phyloP scores from a whole-genome alignment of 2,113 vertebrate species.

The Talpa occidentalis region DNA sequence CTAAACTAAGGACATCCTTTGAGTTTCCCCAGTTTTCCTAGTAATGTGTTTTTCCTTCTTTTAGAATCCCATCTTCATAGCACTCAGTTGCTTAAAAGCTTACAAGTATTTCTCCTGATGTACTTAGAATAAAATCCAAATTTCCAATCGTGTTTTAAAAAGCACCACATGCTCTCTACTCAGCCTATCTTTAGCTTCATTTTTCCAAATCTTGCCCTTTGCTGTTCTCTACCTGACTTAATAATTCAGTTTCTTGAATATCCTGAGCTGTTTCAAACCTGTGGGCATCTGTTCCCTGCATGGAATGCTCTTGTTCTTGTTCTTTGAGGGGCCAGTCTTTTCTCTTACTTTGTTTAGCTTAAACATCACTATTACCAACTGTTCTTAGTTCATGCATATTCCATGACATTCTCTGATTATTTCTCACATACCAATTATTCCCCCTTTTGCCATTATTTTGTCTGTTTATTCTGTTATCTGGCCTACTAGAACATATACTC shows the following conservation, averaged over 20 bases:
- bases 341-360: conserved; percentile 34
- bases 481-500: not conserved
- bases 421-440: conserved; percentile 17
- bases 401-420: not conserved
- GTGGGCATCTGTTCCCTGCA: not conserved
- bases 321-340: not conserved
- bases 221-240: not conserved
- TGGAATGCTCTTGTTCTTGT: not conserved
- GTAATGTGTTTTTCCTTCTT: conserved; percentile 16
- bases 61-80: conserved; percentile 11
- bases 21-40: conserved; percentile 6
- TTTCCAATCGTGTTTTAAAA: conserved; percentile 41
- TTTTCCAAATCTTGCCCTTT: conserved; percentile 53
- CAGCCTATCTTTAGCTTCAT: not conserved
- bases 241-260: conserved; percentile 15
- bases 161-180: not conserved
- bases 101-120: conserved; percentile 43
- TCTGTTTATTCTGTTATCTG: not conserved
- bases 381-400: not conserved
- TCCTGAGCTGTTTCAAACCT: not conserved
- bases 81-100: conserved; percentile 13
- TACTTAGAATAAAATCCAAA: conserved; percentile 47
- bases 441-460: not conserved
- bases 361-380: not conserved
- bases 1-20: not conserved